Conservation (phyloP, 2,113 vertebrate genomes). For the Phyllostomus discolor region DNA sequence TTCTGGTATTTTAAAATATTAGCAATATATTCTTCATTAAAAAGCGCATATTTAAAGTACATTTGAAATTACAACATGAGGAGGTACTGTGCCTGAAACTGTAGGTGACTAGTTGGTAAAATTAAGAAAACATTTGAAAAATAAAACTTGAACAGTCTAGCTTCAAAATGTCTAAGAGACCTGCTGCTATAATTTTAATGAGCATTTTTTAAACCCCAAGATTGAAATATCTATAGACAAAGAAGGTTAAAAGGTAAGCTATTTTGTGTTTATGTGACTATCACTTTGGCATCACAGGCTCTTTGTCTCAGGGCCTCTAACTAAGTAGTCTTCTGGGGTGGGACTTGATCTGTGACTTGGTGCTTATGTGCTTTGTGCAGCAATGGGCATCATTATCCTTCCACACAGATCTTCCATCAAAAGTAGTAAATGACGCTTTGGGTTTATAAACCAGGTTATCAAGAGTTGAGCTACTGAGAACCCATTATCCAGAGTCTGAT, state of each 20-base stretch:
- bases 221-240: not conserved
- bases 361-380: not conserved
- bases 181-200: not conserved
- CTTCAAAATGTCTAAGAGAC: not conserved
- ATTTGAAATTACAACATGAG: not conserved
- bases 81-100: not conserved
- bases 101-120: not conserved
- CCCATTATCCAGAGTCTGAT: slow-evolving; percentile 23
- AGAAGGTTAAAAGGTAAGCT: not conserved
- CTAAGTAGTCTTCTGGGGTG: not conserved
- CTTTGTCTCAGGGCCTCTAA: not conserved
- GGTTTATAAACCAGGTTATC: slow-evolving; percentile 31
- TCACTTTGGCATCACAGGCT: not conserved
- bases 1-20: not conserved
- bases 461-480: not conserved
- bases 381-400: not conserved
- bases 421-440: slow-evolving; percentile 2
- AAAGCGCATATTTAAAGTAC: not conserved
- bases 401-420: not conserved
- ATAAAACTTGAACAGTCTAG: not conserved
- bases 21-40: not conserved
- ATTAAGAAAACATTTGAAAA: not conserved
- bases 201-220: not conserved
- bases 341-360: not conserved
- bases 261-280: not conserved